Evolutionary conservation across 1,140 invertebrate genomes (phyloP).

Genomic region (Periplaneta americana): DNA sequence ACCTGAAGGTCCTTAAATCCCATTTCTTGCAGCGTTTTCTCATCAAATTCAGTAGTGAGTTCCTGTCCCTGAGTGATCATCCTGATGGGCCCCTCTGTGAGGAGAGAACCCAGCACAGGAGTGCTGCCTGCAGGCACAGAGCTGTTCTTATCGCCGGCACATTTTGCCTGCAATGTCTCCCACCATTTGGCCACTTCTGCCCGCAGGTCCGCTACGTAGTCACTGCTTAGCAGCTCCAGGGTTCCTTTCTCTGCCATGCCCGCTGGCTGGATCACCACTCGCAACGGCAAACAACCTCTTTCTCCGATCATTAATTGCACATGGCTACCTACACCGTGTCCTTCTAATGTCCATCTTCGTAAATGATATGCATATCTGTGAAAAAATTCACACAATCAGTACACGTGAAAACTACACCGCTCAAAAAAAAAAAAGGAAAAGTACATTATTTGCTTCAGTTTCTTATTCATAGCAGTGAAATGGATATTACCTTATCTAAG

Average conservation of each 20-base stretch:
- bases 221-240: constrained; percentile 68
- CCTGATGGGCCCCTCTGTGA: constrained; percentile 76
- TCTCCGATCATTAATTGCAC: constrained; percentile 53
- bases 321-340: constrained; percentile 66
- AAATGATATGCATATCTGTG: constrained; percentile 77
- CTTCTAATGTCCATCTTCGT: constrained; percentile 76
- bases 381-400: background rate
- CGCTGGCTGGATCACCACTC: constrained; percentile 78
- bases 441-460: no score
- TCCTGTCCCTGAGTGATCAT: constrained; percentile 94
- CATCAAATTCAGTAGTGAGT: constrained; percentile 87
- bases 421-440: no score
- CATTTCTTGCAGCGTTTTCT: constrained; percentile 81
- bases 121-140: background rate
- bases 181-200: constrained; percentile 93
- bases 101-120: constrained; percentile 50
- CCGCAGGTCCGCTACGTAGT: constrained; percentile 83
- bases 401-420: no score
- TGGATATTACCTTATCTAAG: no score
- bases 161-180: constrained; percentile 51
- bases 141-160: constrained; percentile 26
- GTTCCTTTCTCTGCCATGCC: constrained; percentile 73
- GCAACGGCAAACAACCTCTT: constrained; percentile 48
- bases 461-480: no score
- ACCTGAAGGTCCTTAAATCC: constrained; percentile 78